Evolutionary conservation across 2,113 vertebrate genomes (phyloP).

Genomic region (Lampris megalopsis): DNA sequence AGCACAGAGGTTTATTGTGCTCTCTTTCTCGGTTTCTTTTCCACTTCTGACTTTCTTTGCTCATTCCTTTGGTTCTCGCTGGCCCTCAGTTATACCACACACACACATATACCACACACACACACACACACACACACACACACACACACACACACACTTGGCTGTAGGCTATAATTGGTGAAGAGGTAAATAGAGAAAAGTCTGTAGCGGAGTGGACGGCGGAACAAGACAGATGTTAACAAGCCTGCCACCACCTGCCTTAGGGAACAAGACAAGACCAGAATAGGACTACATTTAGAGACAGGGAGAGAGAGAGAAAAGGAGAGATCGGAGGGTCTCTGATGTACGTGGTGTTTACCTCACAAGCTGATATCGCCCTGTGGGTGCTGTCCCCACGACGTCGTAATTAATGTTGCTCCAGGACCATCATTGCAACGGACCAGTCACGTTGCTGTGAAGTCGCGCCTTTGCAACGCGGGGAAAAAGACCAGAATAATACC

Average conservation of each 20-base stretch:
- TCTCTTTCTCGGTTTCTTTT: constrained; percentile 11
- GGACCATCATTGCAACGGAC: no score
- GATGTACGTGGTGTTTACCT: no score
- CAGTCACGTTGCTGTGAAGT: no score
- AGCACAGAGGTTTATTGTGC: background rate
- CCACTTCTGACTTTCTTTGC: background rate
- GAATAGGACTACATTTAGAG: background rate
- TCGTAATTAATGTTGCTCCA: no score
- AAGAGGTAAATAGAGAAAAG: constrained; percentile 1
- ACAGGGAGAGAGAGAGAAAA: background rate
- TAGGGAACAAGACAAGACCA: constrained; percentile 10
- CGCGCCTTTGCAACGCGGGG: no score
- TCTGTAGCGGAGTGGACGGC: constrained; percentile 7
- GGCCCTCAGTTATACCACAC: background rate
- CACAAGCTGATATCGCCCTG: no score
- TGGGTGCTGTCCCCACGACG: no score
- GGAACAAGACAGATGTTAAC: constrained; percentile 46
- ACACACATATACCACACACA: background rate
- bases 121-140: constrained; percentile 8
- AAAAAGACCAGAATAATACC: no score
- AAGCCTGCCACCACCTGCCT: constrained; percentile 27
- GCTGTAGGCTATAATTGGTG: constrained; percentile 19
- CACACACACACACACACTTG: background rate
- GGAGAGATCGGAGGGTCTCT: background rate
- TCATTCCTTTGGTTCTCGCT: background rate